phyloP scores from a whole-genome alignment of 2,113 vertebrate genomes.

The Perca schrenkii region DNA sequence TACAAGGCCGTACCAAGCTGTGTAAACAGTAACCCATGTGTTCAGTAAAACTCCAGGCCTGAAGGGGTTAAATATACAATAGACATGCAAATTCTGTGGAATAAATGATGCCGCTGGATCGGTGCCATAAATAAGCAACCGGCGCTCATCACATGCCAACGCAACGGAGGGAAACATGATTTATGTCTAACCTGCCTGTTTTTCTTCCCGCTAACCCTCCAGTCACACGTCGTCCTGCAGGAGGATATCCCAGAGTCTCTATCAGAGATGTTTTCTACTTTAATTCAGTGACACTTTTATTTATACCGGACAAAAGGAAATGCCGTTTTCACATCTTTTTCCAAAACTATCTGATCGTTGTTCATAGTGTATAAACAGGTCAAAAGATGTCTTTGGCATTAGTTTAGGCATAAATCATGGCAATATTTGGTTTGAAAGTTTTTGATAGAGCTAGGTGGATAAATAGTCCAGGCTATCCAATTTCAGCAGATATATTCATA shows the following conservation, averaged over 20 bases:
- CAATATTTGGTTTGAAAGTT: not conserved
- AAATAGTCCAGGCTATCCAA: not conserved
- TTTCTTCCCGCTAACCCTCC: not conserved
- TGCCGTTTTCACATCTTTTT: not conserved
- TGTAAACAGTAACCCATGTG: slow-evolving; percentile 2
- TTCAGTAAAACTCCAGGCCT: not conserved
- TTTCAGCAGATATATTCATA: not conserved
- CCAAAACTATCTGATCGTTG: not conserved
- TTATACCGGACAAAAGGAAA: not conserved
- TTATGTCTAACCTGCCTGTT: slow-evolving; percentile 10
- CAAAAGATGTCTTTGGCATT: not conserved
- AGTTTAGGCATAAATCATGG: not conserved
- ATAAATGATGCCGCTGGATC: slow-evolving; percentile 46
- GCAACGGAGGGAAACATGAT: slow-evolving; percentile 26
- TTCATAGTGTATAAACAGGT: not conserved
- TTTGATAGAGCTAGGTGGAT: too few species aligned
- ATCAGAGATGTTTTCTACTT: not conserved
- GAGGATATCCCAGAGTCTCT: not conserved
- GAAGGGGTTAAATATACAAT: slow-evolving; percentile 65
- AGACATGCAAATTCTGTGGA: slow-evolving; percentile 73
- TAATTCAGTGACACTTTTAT: not conserved
- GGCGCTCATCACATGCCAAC: slow-evolving; percentile 43
- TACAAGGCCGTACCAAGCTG: not conserved
- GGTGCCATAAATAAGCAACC: slow-evolving; percentile 70
- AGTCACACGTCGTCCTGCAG: not conserved